Base-by-base conservation (phyloP, 2,113 vertebrate species). In the Phalacrocorax carbo region DNA sequence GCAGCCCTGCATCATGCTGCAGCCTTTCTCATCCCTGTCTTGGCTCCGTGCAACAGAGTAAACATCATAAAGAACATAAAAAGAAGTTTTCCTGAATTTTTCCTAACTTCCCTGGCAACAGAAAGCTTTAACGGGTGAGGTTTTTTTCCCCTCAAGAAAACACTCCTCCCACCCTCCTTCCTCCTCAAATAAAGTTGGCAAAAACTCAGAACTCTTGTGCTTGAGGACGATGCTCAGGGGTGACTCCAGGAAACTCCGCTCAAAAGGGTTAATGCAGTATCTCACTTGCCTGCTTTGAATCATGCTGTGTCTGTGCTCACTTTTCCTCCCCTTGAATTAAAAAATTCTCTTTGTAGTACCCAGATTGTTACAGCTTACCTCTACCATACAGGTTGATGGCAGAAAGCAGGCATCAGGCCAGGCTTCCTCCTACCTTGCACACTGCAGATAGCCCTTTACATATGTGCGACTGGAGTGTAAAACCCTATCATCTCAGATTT, bases 41-140 rank as follows among this genome's bases (percentile, higher is more conserved):
- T 94, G 95, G 94, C 95, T 95, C 94, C 60, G 71, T 29, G 57
- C 79, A 84, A 64, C 84, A 83, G 42, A 93, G 93, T 77, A 96
- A 98, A 97, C 95, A 97, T 88, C 85, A 92, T 96, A 95, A 97
- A 96, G 88, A 90, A 73, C 87, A 96, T 87, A 84, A 95, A 90
- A 97, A 96, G 78, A 80, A 97, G 90, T 95, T 96, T 97, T 98
- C 87, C 88, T 95, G 94, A 95, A 84, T 97, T 96, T 97, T 94
- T 92, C 49, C 83, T 94, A 91, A 91, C 88, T 96, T 94, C 94
- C 97, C 38, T 88, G 78, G 96, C 94, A 96, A 97, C 97, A 95
- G 95, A 96, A 94, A 92, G 61, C 77, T 93, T 94, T 92, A 93
- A 77, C 2, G 1, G 85, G 61, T 66, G 78, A 44, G 93, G 46